phyloP scores from a whole-genome alignment of 2,797 vertebrate species.

The Tragopan temminckii region DNA sequence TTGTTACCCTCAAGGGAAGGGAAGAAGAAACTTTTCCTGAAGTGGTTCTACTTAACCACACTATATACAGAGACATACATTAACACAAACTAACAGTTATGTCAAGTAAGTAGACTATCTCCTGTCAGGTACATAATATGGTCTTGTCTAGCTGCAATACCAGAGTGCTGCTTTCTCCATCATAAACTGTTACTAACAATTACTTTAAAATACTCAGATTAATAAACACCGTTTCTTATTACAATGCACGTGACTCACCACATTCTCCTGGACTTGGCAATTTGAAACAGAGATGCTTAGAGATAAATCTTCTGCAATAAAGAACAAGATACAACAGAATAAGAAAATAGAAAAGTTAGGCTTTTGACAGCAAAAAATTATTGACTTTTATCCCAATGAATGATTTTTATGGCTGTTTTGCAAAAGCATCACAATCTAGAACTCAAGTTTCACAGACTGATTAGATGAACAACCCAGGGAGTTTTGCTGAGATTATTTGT shows the following conservation, averaged over 20 bases:
- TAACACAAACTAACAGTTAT: neutral
- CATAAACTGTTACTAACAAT: neutral
- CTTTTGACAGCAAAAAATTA: neutral
- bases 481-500: neutral
- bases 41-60: neutral
- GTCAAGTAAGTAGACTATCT: neutral
- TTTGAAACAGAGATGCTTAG: constrained; percentile 98
- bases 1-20: neutral
- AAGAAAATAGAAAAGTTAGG: neutral
- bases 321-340: constrained; percentile 14
- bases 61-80: neutral
- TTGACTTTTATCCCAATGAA: neutral
- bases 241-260: constrained; percentile 86
- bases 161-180: neutral
- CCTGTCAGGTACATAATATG: neutral
- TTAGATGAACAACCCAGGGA: neutral
- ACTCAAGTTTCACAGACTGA: neutral
- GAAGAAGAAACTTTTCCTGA: neutral
- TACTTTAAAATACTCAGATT: neutral
- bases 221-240: neutral
- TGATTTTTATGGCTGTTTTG: neutral
- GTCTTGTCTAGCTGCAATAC: neutral
- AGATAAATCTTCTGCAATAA: constrained; percentile 92
- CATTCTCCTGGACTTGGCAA: constrained; percentile 97
- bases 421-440: neutral